A percentile compares a stretch with the other conserved stretches of the same genome.
Evolutionary conservation across 2,113 vertebrate species (phyloP).

Genomic region (Indicator maculatus): DNA sequence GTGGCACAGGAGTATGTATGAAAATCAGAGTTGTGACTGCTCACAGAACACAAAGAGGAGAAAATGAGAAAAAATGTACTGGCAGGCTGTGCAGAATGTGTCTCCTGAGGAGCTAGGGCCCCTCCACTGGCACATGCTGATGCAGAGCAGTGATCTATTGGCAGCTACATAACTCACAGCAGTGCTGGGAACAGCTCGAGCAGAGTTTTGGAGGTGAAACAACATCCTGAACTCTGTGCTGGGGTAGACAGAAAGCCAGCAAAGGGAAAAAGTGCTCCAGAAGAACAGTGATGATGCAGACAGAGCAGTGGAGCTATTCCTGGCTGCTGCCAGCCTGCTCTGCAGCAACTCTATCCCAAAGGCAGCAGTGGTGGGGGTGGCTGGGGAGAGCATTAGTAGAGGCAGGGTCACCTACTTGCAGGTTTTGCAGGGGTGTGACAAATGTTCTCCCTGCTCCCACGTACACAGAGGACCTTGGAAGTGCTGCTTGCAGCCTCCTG

Average conservation of each 20-base stretch:
- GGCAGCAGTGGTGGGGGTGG: accelerated
- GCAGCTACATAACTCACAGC: background rate
- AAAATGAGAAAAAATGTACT: background rate
- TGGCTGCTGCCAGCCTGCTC: background rate
- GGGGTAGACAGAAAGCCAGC: background rate
- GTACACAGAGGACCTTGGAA: background rate
- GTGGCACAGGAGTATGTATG: background rate
- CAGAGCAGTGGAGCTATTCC: background rate
- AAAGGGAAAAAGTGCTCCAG: background rate
- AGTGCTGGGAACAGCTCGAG: background rate
- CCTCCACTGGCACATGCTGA: background rate
- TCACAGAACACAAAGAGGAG: background rate
- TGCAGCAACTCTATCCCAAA: background rate
- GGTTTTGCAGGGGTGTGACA: background rate
- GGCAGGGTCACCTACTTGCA: background rate
- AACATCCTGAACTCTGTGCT: background rate
- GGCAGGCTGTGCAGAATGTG: background rate
- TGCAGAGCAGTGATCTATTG: background rate
- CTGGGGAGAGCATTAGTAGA: accelerated
- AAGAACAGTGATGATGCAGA: background rate
- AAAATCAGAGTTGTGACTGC: background rate
- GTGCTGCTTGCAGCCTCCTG: no score
- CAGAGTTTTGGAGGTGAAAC: background rate
- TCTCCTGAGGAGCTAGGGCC: background rate
- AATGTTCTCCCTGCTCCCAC: background rate